Base-by-base conservation (phyloP, 2,888 invertebrate genomes). In the Sphinx pinastri region DNA sequence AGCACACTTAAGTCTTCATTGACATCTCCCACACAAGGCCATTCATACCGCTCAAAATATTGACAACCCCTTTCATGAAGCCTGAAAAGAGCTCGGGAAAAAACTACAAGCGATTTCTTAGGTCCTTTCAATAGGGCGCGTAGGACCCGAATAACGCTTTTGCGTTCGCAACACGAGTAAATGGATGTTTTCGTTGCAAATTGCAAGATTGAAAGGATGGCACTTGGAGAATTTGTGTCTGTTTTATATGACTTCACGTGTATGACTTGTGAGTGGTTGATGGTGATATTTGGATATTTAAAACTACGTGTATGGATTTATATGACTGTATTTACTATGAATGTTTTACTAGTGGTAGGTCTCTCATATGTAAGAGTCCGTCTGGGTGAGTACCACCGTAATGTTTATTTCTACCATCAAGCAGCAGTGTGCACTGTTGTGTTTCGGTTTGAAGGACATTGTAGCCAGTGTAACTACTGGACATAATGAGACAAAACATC, bases 31-130 rank as follows among this genome's bases (percentile, higher is more conserved):
- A 87, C 87, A 86, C 80, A 82, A 58, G 80, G 78, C 81, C 90
- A 91, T 93, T 92, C 92, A 92, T 84, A 84, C 81, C 88, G 92
- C 90, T 92, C 84, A 92, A 92, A 92, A 92, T 92, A 93, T 93
- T 93, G 92, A 93, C 92, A 90, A 86, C 90, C 89, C 85, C 88
- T 88, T 92, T 92, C 89, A 92, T 80, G 77, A 77, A 80, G 79
- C 79, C 79, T 91, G 89, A 90, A 92, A 90, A 87, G 92, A 83
- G 88, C 86, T 85, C 76, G 82, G 85, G 84, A 91, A 91, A 87
- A 78, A 68, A 51, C 55, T 38, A 49, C 85, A 82, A 87, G 84
- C 89, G 90, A 91, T 92, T 91, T 91, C 90, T 76, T 72, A 71
- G 67, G 80, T 75, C 76, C 69, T 80, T 82, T 89, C 84, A 88